phyloP scores from a whole-genome alignment of 1,140 invertebrate genomes.

The Caenorhabditis brenneri region DNA sequence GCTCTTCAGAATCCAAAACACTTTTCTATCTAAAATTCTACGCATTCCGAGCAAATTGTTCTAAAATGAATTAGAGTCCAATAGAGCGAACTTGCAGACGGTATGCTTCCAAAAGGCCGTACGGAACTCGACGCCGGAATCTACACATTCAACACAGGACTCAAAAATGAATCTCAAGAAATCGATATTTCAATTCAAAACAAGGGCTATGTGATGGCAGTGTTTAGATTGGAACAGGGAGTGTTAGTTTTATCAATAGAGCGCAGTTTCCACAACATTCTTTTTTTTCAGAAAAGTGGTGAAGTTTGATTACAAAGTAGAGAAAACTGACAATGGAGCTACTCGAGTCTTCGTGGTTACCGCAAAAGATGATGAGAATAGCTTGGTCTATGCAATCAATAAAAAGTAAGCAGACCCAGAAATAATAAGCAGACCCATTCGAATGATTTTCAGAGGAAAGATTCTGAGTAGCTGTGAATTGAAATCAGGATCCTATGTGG shows the following conservation, averaged over 20 bases:
- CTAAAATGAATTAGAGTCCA: no score
- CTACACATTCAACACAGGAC: conserved; percentile 18
- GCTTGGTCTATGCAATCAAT: conserved; percentile 58
- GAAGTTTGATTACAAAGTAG: conserved; percentile 60
- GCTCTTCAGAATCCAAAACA: no score
- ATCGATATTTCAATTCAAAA: conserved; percentile 13
- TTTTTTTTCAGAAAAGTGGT: neutral
- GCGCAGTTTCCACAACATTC: neutral
- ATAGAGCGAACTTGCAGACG: neutral
- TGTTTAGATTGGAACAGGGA: neutral
- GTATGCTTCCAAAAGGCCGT: neutral
- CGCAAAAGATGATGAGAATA: conserved; percentile 34
- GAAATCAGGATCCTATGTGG: conserved; percentile 56
- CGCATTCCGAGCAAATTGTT: no score
- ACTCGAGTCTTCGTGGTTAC: conserved; percentile 65
- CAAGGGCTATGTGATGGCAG: conserved; percentile 33
- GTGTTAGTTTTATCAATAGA: neutral
- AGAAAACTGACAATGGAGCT: conserved; percentile 67
- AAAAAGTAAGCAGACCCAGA: neutral
- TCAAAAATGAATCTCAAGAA: conserved; percentile 4
- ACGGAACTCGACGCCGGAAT: conserved; percentile 12
- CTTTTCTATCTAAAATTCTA: no score
- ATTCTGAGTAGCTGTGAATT: conserved; percentile 46
- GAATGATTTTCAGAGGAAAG: conserved; percentile 4
- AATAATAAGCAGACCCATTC: neutral